Evolutionary conservation across 2,113 vertebrate genomes (phyloP), one percentile per base, ranked within the genome.

Genomic region (Tauraco erythrolophus): DNA sequence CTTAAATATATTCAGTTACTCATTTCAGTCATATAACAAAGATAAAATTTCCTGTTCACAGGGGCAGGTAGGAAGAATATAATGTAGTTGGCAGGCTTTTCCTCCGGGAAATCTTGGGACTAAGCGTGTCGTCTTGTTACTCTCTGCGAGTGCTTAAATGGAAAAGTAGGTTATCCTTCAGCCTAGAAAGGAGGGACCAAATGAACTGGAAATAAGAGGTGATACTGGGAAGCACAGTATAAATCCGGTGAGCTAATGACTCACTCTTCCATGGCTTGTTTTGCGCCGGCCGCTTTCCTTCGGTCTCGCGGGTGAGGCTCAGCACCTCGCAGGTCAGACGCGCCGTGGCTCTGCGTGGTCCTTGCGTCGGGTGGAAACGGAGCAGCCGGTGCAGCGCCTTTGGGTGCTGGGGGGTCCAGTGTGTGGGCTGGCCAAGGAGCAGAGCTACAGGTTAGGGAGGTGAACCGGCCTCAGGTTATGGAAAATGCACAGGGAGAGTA

Each of bases 391-490:
- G 0, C 35, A 3, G 35, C 18, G 56, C 50, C 5, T 1, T 12
- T 16, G 41, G 18, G 39, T 13, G 56, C 33, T 1, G 1, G 8
- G 41, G 57, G 24, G 35, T 45, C 31, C 9, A 5, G 45, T 5
- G 5, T 3, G 1, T 17, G 33, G 45, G 71, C 51, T 77, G 71
- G 50, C 19, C 10, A 9, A 23, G 43, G 51, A 57, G 39, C 46
- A 66, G 58, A 71, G 62, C 70, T 0, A 0, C 12, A 30, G 28
- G 19, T 41, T 14, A 30, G 45, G 45, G 51, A 51, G 19, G 24
- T 62, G 19, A 70, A 16, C 17, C 5, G 13, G 43, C 8, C 1
- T 39, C 14, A 22, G 1, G 0, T 76, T 48, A 23, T 0, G 0
- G 22, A 62, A 81, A 17, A 62, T 10, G 43, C 18, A 69, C 6